phyloP scores from a whole-genome alignment of 2,797 vertebrate species.

The Pampus argenteus region DNA sequence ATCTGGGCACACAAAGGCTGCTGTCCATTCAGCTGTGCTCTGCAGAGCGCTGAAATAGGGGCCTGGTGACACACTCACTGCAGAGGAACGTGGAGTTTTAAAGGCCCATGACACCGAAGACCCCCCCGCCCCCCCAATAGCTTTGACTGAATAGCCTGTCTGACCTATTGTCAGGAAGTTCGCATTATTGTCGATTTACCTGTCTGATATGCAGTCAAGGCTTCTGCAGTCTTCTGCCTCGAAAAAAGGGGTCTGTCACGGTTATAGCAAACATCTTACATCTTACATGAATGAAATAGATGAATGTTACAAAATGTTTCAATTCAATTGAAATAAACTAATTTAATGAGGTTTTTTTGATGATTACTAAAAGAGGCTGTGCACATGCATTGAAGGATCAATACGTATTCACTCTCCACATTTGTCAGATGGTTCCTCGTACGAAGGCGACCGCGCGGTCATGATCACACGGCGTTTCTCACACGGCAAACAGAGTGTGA shows the following conservation, averaged over 20 bases:
- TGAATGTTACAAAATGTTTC: slow-evolving; percentile 56
- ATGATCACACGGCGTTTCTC: slow-evolving; percentile 51
- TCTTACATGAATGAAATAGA: slow-evolving; percentile 47
- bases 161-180: slow-evolving; percentile 76
- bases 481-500: slow-evolving; percentile 43
- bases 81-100: slow-evolving; percentile 70
- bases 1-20: slow-evolving; percentile 80
- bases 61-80: slow-evolving; percentile 61
- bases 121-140: slow-evolving; percentile 72
- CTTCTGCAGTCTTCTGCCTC: slow-evolving; percentile 56
- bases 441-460: slow-evolving; percentile 15
- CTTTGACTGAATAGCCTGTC: slow-evolving; percentile 77
- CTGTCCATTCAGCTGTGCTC: slow-evolving; percentile 77
- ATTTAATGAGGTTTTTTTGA: slow-evolving; percentile 35
- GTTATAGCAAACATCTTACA: slow-evolving; percentile 24
- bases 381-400: slow-evolving; percentile 58
- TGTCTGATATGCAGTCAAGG: slow-evolving; percentile 75
- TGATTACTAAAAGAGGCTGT: slow-evolving; percentile 31
- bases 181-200: slow-evolving; percentile 76
- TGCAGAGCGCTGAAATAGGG: slow-evolving; percentile 63
- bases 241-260: slow-evolving; percentile 44
- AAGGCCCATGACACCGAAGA: slow-evolving; percentile 66
- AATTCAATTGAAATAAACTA: slow-evolving; percentile 41
- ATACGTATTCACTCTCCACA: slow-evolving; percentile 52
- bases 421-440: slow-evolving; percentile 26